Conservation (phyloP, 2,888 invertebrate genomes). For the Cataglyphis albicans region DNA sequence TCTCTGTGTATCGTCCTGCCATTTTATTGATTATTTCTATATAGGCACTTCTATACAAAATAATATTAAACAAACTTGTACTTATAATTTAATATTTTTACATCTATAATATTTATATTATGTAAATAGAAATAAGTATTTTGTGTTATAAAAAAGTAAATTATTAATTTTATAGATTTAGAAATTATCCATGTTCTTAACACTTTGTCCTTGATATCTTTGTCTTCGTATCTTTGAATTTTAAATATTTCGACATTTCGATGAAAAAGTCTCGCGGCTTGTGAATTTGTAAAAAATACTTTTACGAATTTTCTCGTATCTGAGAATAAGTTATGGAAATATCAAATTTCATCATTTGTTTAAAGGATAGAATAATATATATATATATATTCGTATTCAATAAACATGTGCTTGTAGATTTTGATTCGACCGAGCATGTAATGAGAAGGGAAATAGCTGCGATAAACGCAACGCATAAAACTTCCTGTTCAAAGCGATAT, state of each 20-base stretch:
- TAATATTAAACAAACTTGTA: neutral
- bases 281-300: neutral
- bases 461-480: neutral
- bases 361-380: neutral
- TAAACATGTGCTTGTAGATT: neutral
- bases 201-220: neutral
- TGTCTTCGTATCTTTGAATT: neutral
- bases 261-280: neutral
- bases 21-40: neutral
- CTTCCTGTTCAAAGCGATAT: neutral
- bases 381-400: neutral
- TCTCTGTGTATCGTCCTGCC: neutral
- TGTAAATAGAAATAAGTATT: neutral
- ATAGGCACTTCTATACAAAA: neutral
- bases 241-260: neutral
- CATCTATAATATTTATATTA: neutral
- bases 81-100: neutral
- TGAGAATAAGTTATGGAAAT: neutral
- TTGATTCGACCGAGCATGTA: neutral
- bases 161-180: conserved; percentile 4
- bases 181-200: neutral
- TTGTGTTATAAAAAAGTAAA: neutral
- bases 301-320: neutral
- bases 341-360: conserved; percentile 1
- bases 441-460: neutral